A percentile compares a stretch with the other conserved stretches of the same genome.
phyloP scores from a whole-genome alignment of 2,888 invertebrate genomes.

The Temnothorax ravouxi region DNA sequence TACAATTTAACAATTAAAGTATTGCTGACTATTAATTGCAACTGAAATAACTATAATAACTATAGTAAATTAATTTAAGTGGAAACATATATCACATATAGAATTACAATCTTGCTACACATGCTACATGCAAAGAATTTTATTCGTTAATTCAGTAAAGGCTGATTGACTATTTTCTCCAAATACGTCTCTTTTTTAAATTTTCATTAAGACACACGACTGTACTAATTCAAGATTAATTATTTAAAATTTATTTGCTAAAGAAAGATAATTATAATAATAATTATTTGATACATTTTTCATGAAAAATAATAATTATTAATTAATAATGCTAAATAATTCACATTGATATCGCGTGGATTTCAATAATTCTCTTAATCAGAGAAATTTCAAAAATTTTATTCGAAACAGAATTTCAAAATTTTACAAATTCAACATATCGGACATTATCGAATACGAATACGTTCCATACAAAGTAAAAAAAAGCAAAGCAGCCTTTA shows the following conservation, averaged over 20 bases:
- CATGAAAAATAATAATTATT: background rate
- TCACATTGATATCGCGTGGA: background rate
- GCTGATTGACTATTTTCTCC: background rate
- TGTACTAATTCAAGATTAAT: background rate
- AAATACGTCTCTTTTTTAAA: background rate
- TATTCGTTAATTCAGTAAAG: slow-evolving; percentile 35
- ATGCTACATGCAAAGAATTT: slow-evolving; percentile 44
- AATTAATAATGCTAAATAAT: slow-evolving; percentile 5
- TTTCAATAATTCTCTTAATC: background rate
- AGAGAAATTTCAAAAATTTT: background rate
- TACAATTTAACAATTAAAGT: slow-evolving; percentile 32
- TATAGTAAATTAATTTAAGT: slow-evolving; percentile 20
- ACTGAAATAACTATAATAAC: background rate
- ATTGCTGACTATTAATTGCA: background rate
- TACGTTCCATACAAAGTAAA: background rate
- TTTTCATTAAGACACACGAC: background rate
- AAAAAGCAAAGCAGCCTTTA: background rate
- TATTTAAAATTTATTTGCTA: background rate
- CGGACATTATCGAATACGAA: background rate
- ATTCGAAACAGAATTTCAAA: background rate
- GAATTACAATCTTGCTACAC: slow-evolving; percentile 20
- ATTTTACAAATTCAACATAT: background rate
- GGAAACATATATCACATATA: slow-evolving; percentile 12
- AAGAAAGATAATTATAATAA: background rate
- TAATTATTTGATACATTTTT: slow-evolving; percentile 11